Conservation (phyloP, 2,797 vertebrate genomes). For the Arrhamphus sclerolepis region DNA sequence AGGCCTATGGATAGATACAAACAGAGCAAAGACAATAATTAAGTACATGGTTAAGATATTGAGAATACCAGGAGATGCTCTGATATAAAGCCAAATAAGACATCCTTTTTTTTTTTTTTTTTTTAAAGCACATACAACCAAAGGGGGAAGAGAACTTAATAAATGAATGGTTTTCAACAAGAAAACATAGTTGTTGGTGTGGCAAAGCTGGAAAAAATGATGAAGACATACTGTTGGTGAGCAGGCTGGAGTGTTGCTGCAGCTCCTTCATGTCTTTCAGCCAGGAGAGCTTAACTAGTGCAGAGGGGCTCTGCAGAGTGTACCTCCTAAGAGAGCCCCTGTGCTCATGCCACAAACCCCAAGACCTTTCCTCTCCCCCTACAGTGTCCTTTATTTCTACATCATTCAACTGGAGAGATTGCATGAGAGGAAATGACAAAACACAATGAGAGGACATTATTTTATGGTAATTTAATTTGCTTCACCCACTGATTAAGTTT, state of each 20-base stretch:
- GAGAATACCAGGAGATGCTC: too few species aligned
- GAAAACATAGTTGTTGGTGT: not conserved
- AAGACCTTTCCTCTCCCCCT: conserved; percentile 91
- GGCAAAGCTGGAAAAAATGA: not conserved
- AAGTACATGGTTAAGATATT: not conserved
- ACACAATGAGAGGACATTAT: not conserved
- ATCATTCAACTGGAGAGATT: conserved; percentile 84
- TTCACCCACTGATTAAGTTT: not conserved
- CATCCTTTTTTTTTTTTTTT: too few species aligned
- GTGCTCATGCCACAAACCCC: conserved; percentile 94
- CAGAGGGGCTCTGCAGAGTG: conserved; percentile 88
- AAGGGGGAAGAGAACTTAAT: too few species aligned
- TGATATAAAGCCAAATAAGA: too few species aligned
- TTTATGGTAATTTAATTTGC: too few species aligned
- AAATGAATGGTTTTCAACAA: too few species aligned
- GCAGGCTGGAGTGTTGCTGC: conserved; percentile 85
- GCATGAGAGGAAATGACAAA: conserved; percentile 5
- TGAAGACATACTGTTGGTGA: conserved; percentile 84
- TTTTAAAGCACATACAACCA: too few species aligned
- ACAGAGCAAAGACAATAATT: conserved; percentile 12
- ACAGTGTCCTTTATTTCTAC: conserved; percentile 90
- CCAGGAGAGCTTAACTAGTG: conserved; percentile 92
- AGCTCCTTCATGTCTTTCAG: conserved; percentile 92
- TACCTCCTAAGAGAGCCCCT: conserved; percentile 92
- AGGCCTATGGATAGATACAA: conserved; percentile 74